These are phyloP conservation scores for Hippasteria phrygiana DNA, from an alignment of 53 echinoderm and acorn worm species.

Conservation along the genomic window DNA sequence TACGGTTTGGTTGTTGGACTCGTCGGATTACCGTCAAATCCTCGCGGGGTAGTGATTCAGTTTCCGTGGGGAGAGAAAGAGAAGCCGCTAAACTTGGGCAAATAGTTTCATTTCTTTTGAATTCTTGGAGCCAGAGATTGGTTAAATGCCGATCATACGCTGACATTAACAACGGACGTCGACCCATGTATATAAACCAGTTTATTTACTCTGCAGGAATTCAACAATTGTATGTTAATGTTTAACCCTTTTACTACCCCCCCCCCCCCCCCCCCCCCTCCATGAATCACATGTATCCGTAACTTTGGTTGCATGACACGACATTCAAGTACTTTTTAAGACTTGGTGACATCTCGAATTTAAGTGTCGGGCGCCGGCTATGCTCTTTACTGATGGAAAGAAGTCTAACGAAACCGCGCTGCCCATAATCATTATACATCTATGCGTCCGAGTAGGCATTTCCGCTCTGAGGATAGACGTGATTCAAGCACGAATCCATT, in stretches of 20 bases:
- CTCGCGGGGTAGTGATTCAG: background rate
- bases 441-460: background rate
- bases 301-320: too few species aligned
- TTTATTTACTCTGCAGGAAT: background rate
- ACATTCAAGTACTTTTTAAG: background rate
- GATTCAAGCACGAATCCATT: background rate
- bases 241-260: background rate
- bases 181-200: too few species aligned
- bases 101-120: background rate
- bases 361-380: background rate
- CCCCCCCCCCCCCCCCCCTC: background rate
- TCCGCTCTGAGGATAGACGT: background rate
- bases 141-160: too few species aligned
- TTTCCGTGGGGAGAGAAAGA: background rate
- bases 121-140: background rate
- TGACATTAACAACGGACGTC: background rate
- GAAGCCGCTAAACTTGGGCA: background rate
- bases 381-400: background rate
- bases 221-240: background rate
- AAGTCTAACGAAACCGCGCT: background rate
- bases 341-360: background rate
- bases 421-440: background rate
- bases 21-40: constrained; percentile 8
- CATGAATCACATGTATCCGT: background rate
- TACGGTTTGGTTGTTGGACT: background rate